Base-by-base conservation (phyloP, 2,888 invertebrate species). In the Subacronicta megacephala region DNA sequence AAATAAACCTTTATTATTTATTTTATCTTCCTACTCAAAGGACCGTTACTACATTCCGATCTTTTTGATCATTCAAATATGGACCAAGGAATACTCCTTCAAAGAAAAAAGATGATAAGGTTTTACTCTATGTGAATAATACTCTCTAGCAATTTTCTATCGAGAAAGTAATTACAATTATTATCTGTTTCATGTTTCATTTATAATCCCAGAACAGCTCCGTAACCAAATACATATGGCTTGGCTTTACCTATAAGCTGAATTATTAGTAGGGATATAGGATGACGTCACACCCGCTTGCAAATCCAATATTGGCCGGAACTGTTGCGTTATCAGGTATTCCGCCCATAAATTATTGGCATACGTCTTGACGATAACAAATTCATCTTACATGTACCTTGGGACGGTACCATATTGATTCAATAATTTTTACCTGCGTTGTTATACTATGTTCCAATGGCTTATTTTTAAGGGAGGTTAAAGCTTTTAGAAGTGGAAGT, bases 321-420 rank as follows among this genome's bases (percentile, higher is more conserved):
- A 50, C 56, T 43, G 33, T 57, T 70, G 38, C 43, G 45, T 50
- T 69, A 63, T 67, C 62, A 73, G 66, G 62, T 76, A 74, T 69
- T 75, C 72, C 67, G 58, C 62, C 66, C 63, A 75, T 82, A 78
- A 82, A 79, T 79, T 80, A 79, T 65, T 62, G 46, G 59, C 42
- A 45, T 18, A 61, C 53, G 54, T 59, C 52, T 62, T 55, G 29
- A 10, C 49, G 56, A 62, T 72, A 68, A 47, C 59, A 66, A 65
- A 72, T 70, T 72, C 46, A 61, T 71, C 66, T 62, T 60, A 49
- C 56, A 57, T 55, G 54, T 54, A 58, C 62, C 45, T 46, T 40
- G 57, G 62, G 62, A 62, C 26, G 20, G 26, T 15, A 15, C 16
- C 20, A 53, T 60, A 47, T 58, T 60, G 50, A 60, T 37, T 6